Percentiles rank a stretch among this genome's conserved stretches.
Evolutionary conservation across 2,888 invertebrate species (phyloP).

Genomic region (Amblyteles armatorius): DNA sequence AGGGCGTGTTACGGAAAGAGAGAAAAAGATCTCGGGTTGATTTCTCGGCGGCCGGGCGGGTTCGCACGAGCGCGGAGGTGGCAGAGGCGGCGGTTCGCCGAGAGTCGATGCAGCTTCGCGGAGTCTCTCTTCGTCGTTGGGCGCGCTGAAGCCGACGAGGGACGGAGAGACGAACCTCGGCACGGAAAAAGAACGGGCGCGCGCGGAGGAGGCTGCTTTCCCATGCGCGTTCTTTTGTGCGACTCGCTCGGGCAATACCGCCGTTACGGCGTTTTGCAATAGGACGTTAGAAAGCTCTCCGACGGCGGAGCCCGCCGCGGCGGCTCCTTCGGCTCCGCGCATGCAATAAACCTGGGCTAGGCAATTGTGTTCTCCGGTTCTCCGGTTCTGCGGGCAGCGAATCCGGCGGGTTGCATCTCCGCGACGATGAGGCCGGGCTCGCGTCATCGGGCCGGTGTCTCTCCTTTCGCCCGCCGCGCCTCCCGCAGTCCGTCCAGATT

Average conservation of each 20-base stretch:
- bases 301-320: conserved; percentile 52
- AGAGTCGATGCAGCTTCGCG: conserved; percentile 36
- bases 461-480: too few relatives aligned
- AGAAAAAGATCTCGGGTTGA: conserved; percentile 35
- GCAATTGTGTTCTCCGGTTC: conserved; percentile 31
- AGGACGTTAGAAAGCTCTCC: conserved; percentile 65
- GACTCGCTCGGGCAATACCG: conserved; percentile 7
- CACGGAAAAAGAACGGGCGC: neutral
- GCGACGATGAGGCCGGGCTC: neutral
- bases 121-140: neutral
- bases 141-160: neutral
- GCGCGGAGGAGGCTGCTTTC: conserved; percentile 48
- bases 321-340: conserved; percentile 48
- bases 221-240: conserved; percentile 48
- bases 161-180: conserved; percentile 11
- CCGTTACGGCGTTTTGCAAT: conserved; percentile 64
- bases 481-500: too few relatives aligned
- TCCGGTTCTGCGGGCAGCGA: conserved; percentile 18
- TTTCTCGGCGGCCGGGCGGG: conserved; percentile 34
- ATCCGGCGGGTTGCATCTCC: conserved; percentile 10
- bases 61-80: conserved; percentile 57
- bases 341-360: conserved; percentile 59
- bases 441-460: neutral
- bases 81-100: conserved; percentile 48
- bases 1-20: conserved; percentile 24